Conservation (phyloP, 1,140 invertebrate species). For the Drosophila carrolli region DNA sequence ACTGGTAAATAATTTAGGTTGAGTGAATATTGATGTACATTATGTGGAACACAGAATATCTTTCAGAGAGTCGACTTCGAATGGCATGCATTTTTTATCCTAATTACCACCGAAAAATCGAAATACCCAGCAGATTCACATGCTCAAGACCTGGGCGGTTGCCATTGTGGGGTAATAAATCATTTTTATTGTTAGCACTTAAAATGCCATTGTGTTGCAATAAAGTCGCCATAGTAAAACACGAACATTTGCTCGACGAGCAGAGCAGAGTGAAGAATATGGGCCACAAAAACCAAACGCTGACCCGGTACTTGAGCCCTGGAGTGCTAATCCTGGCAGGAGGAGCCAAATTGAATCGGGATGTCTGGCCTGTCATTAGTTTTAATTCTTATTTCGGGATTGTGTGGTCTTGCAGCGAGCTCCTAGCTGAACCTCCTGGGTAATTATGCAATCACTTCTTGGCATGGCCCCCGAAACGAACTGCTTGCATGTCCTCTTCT, state of each 20-base stretch:
- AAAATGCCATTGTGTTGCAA: conserved; percentile 63
- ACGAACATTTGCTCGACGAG: conserved; percentile 11
- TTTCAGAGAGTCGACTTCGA: background rate
- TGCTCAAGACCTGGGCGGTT: conserved; percentile 8
- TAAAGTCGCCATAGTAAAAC: conserved; percentile 37
- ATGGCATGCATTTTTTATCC: conserved; percentile 32
- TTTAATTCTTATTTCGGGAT: conserved; percentile 48
- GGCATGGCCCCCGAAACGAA: conserved; percentile 31
- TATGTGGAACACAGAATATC: conserved; percentile 11
- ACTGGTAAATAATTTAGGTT: conserved; percentile 34
- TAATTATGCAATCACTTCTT: conserved; percentile 66
- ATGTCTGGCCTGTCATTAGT: conserved; percentile 27
- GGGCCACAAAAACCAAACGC: conserved; percentile 7
- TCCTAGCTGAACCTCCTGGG: background rate
- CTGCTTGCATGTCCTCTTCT: conserved; percentile 32
- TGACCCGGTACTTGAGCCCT: conserved; percentile 7
- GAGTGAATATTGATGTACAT: conserved; percentile 37
- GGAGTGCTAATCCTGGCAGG: background rate
- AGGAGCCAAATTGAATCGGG: conserved; percentile 33
- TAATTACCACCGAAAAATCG: conserved; percentile 40
- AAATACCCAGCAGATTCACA: conserved; percentile 26
- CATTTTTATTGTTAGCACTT: conserved; percentile 75
- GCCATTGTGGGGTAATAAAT: conserved; percentile 61
- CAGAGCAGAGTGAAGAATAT: conserved; percentile 8
- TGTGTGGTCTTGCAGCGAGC: conserved; percentile 17